Evolutionary conservation across 2,797 vertebrate genomes (phyloP).

Genomic region (Buceros bicornis): DNA sequence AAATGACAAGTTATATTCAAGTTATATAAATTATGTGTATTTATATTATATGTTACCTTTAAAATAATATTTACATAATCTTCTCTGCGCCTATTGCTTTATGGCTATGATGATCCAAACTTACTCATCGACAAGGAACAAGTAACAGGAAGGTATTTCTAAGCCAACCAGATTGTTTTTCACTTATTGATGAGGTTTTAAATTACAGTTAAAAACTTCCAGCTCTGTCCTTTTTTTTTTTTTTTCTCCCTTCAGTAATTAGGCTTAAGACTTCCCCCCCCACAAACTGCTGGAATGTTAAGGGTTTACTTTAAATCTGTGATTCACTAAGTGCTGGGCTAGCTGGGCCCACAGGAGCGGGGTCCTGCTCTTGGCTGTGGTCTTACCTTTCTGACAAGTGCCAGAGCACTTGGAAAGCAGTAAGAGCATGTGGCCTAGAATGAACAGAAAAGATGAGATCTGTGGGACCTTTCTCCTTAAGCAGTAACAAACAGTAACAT

Average conservation of each 20-base stretch:
- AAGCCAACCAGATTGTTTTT: neutral
- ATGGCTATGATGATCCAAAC: neutral
- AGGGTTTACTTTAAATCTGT: neutral
- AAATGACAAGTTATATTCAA: neutral
- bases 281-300: neutral
- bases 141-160: neutral
- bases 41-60: neutral
- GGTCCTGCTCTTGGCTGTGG: neutral
- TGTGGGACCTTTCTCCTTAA: neutral
- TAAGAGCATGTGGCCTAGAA: neutral
- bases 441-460: neutral
- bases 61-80: neutral
- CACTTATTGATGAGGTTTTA: constrained; percentile 15
- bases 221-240: neutral
- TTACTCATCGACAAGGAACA: neutral
- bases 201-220: neutral
- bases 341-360: neutral
- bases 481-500: neutral
- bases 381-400: neutral
- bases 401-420: neutral
- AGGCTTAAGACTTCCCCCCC: neutral
- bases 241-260: neutral
- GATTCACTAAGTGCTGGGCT: neutral
- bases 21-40: neutral
- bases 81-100: neutral